These are phyloP conservation scores for Brachionichthys hirsutus DNA, from an alignment of 2,113 vertebrate species.

Conservation along the genomic window DNA sequence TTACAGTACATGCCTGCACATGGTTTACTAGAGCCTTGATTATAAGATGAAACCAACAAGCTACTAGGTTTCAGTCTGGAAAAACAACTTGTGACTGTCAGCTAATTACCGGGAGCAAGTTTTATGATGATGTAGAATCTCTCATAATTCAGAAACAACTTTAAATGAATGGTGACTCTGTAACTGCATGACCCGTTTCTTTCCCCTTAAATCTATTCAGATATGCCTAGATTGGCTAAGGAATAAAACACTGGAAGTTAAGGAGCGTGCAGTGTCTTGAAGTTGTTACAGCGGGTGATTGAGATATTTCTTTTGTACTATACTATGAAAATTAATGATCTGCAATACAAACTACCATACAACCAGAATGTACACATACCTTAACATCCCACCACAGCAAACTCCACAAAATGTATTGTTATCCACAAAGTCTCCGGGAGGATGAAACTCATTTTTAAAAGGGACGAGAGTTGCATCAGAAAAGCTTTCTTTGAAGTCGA, in stretches of 20 bases:
- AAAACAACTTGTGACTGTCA: not conserved
- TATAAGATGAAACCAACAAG: not conserved
- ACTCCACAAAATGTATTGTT: constrained; percentile 42
- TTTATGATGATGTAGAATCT: not conserved
- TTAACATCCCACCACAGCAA: constrained; percentile 28
- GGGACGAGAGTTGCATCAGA: constrained; percentile 52
- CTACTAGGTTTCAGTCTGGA: not conserved
- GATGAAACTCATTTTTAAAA: constrained; percentile 66
- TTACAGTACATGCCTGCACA: not conserved
- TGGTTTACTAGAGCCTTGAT: not conserved
- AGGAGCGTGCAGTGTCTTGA: constrained; percentile 17
- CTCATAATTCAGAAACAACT: constrained; percentile 1
- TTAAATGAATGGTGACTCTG: constrained; percentile 25
- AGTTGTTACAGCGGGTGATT: constrained; percentile 9
- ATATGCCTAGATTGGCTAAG: constrained; percentile 10
- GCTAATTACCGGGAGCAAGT: not conserved
- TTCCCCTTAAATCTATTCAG: constrained; percentile 13
- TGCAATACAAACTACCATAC: constrained; percentile 21
- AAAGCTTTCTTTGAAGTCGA: constrained; percentile 57
- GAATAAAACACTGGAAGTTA: constrained; percentile 16
- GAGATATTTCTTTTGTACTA: constrained; percentile 11
- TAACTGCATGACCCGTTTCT: constrained; percentile 11
- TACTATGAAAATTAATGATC: constrained; percentile 21
- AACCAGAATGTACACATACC: constrained; percentile 25
- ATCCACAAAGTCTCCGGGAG: constrained; percentile 51